phyloP scores from a whole-genome alignment of 2,888 invertebrate species.

The Oligia fasciuncula region DNA sequence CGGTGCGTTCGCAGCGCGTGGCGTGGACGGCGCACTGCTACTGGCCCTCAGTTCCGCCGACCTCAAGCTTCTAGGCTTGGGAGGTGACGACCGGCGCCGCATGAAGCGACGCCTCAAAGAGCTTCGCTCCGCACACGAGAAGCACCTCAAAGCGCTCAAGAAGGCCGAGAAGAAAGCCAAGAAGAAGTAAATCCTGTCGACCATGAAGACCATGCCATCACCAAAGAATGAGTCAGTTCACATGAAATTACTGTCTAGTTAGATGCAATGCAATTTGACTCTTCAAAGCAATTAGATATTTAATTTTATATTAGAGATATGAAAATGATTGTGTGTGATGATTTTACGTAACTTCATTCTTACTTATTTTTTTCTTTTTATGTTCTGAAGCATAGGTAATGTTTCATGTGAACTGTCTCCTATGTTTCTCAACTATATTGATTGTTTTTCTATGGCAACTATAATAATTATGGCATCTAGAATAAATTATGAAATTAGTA shows the following conservation, averaged over 20 bases:
- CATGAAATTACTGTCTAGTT: constrained; percentile 58
- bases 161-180: constrained; percentile 96
- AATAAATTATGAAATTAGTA: constrained; percentile 37
- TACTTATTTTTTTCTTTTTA: constrained; percentile 14
- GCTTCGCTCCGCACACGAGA: constrained; percentile 94
- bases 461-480: constrained; percentile 54
- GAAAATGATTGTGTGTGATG: constrained; percentile 19
- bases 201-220: constrained; percentile 63
- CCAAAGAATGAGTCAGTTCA: constrained; percentile 76
- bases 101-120: constrained; percentile 96
- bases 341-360: constrained; percentile 7
- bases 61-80: constrained; percentile 95
- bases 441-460: constrained; percentile 54
- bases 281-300: constrained; percentile 24
- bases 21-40: constrained; percentile 96
- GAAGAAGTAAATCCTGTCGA: constrained; percentile 89
- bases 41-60: constrained; percentile 97
- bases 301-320: constrained; percentile 33
- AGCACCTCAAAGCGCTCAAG: constrained; percentile 95
- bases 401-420: constrained; percentile 67
- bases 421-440: constrained; percentile 46
- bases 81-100: constrained; percentile 94
- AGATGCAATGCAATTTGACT: constrained; percentile 27
- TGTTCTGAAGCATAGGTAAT: constrained; percentile 24
- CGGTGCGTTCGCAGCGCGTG: constrained; percentile 96